These are phyloP conservation scores for Rhagoletis zephyria DNA, from an alignment of 1,140 invertebrate genomes.

Conservation along the genomic window DNA sequence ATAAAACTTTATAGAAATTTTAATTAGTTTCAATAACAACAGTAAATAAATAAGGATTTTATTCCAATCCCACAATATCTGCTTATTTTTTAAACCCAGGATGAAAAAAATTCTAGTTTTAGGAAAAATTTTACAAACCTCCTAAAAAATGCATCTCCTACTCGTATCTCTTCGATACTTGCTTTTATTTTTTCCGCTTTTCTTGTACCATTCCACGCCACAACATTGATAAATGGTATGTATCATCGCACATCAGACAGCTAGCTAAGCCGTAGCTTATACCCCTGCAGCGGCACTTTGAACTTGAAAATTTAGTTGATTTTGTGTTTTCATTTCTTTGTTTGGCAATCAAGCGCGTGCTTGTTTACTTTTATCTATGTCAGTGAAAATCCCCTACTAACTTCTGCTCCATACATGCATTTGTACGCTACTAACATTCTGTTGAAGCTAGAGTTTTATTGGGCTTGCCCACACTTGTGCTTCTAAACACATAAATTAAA, in stretches of 20 bases:
- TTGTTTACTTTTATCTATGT: conserved; percentile 23
- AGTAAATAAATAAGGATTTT: no score
- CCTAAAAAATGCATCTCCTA: no score
- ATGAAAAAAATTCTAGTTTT: no score
- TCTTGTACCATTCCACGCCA: neutral
- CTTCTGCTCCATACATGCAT: neutral
- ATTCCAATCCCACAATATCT: no score
- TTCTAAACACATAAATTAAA: neutral
- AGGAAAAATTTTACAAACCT: no score
- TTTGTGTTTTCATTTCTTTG: conserved; percentile 57
- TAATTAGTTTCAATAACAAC: no score
- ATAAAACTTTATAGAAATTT: no score
- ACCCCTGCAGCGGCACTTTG: conserved; percentile 65
- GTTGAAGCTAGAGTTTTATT: neutral
- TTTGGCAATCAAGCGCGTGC: conserved; percentile 52
- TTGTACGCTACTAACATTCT: conserved; percentile 18
- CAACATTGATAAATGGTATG: neutral
- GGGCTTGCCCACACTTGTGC: neutral
- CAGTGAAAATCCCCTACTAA: conserved; percentile 7
- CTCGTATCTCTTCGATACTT: no score
- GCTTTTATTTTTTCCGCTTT: neutral
- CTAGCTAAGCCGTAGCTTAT: neutral
- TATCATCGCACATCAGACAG: neutral
- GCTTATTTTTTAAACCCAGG: no score
- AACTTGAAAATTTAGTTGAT: conserved; percentile 68